Evolutionary conservation across 2,888 invertebrate species (phyloP).

Genomic region (Syrphus vitripennis): DNA sequence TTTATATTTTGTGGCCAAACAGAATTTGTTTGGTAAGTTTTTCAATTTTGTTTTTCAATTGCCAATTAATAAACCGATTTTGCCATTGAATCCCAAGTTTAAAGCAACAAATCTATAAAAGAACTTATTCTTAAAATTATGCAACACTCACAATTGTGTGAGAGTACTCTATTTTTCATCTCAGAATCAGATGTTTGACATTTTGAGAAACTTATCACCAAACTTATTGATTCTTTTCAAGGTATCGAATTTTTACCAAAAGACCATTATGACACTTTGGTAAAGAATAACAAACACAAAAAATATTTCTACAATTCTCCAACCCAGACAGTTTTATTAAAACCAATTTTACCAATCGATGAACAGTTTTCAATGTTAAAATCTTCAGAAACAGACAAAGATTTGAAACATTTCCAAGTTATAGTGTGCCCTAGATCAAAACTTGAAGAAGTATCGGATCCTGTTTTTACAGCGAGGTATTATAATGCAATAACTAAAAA

Average conservation of each 20-base stretch:
- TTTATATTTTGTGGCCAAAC: constrained; percentile 1
- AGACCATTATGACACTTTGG: background rate
- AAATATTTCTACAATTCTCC: background rate
- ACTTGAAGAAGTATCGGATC: background rate
- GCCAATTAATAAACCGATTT: too few relatives aligned
- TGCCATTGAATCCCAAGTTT: too few relatives aligned
- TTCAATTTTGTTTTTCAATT: background rate
- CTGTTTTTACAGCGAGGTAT: constrained; percentile 36
- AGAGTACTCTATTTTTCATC: too few relatives aligned
- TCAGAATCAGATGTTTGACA: too few relatives aligned
- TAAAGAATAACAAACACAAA: background rate
- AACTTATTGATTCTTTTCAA: background rate
- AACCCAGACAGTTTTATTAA: constrained; percentile 4
- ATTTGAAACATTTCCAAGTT: background rate
- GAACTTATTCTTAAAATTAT: too few relatives aligned
- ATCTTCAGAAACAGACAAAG: background rate
- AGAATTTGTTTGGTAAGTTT: constrained; percentile 39
- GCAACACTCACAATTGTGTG: too few relatives aligned
- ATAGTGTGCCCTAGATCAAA: background rate
- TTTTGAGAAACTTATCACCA: background rate
- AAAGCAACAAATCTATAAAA: too few relatives aligned
- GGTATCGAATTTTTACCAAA: constrained; percentile 33
- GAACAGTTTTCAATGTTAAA: constrained; percentile 28
- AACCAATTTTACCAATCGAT: constrained; percentile 19
- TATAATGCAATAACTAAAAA: too few relatives aligned